Percentiles rank a stretch among this genome's conserved stretches.
phyloP scores from a whole-genome alignment of 2,797 vertebrate genomes.

The Lepus oiostolus region DNA sequence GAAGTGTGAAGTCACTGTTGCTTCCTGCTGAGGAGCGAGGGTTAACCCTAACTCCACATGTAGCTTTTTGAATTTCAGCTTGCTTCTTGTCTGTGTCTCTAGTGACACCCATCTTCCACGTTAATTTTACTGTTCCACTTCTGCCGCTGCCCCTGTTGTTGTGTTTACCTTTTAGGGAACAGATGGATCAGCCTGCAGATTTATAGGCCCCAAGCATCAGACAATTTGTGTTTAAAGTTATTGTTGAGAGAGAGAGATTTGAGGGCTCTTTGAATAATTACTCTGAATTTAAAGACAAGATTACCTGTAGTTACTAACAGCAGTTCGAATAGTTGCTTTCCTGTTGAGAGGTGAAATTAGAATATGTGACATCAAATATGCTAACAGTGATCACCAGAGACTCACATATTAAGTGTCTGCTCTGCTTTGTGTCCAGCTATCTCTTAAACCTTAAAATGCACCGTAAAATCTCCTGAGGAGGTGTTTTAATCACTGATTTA shows the following conservation, averaged over 20 bases:
- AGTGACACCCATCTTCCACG: neutral
- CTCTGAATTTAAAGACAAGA: neutral
- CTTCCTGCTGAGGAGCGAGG: conserved; percentile 20
- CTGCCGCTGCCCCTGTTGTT: neutral
- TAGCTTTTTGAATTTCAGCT: conserved; percentile 44
- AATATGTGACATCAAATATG: neutral
- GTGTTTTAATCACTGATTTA: conserved; percentile 25
- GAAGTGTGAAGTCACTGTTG: conserved; percentile 32
- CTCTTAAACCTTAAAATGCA: conserved; percentile 12
- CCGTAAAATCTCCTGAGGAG: neutral
- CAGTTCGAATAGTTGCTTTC: conserved; percentile 25
- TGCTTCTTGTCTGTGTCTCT: neutral
- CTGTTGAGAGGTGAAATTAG: conserved; percentile 53
- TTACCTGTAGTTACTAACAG: conserved; percentile 23
- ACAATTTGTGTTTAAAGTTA: conserved; percentile 60
- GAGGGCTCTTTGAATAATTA: conserved; percentile 49
- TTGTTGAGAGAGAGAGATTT: conserved; percentile 41
- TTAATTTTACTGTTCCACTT: neutral
- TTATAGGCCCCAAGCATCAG: neutral
- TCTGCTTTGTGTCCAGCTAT: neutral
- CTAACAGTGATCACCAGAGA: conserved; percentile 2
- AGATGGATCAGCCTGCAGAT: conserved; percentile 22
- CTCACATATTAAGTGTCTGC: conserved; percentile 34
- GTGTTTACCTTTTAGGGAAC: conserved; percentile 36
- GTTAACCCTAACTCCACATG: conserved; percentile 6